Percentiles rank a stretch among this genome's conserved stretches.
Evolutionary conservation across 2,113 vertebrate species (phyloP).

Genomic region (Thryonomys swinderianus): DNA sequence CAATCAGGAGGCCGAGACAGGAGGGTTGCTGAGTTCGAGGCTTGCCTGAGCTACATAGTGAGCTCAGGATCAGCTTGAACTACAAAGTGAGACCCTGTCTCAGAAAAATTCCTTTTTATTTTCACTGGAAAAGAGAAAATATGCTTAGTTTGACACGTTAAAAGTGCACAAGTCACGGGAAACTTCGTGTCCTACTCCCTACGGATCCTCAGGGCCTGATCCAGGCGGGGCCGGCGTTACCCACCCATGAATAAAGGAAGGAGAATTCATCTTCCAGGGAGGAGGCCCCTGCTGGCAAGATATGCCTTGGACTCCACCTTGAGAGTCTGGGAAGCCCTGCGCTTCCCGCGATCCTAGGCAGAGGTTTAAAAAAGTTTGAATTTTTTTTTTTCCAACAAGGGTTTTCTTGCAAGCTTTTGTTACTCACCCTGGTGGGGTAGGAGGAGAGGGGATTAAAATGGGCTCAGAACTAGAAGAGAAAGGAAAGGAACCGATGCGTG

Average conservation of each 20-base stretch:
- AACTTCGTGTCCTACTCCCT: background rate
- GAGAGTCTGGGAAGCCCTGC: background rate
- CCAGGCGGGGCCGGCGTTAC: background rate
- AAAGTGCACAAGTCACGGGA: background rate
- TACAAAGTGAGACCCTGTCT: too few species aligned
- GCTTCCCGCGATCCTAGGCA: background rate
- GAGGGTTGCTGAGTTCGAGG: too few species aligned
- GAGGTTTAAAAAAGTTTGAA: background rate
- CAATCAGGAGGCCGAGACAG: too few species aligned
- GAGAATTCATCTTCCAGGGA: background rate
- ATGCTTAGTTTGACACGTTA: too few species aligned
- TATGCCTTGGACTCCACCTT: background rate
- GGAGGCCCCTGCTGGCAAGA: background rate
- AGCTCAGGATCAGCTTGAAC: too few species aligned
- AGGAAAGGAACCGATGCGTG: background rate
- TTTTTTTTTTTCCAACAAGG: background rate
- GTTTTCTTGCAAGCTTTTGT: background rate
- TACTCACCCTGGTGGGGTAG: background rate
- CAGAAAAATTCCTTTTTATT: too few species aligned
- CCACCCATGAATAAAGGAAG: background rate
- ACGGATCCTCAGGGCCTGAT: background rate
- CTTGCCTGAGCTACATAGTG: too few species aligned
- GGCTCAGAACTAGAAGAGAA: background rate
- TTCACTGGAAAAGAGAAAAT: too few species aligned
- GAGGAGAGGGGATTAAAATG: background rate